Base-by-base conservation (phyloP, 2,113 vertebrate species). In the Geothlypis trichas region DNA sequence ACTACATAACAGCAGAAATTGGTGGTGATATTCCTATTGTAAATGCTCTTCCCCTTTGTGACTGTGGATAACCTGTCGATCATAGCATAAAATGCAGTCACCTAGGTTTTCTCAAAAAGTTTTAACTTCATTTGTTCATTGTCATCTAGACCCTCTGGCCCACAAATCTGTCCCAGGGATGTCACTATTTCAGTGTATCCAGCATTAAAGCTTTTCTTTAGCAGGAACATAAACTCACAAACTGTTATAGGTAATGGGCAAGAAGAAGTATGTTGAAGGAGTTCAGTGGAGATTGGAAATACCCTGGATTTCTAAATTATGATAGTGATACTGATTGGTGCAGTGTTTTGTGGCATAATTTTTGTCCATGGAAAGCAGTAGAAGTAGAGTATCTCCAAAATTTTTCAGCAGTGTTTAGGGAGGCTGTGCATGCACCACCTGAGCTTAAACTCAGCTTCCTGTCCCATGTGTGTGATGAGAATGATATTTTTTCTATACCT, bases 391-490 rank as follows among this genome's bases (percentile, higher is more conserved):
- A 21, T 6, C 31, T 58, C 18, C 31, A 6, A 2, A 3, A 5
- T 31, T 62, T 52, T 90, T 61, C 63, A 79, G 22, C 17, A 47
- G 13, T 33, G 16, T 76, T 82, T 20, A 37, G n/a, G 39, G 33
- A 69, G 24, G 21, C 51, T 57, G 10, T 28, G 12, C 31, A 10
- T 63, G 58, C 3, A 47, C 24, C 31, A 31, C 27, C 11, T 28
- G 23, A 65, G 16, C 47, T 90, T 75, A 73, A 80, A 62, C 13
- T 67, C 37, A 24, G 46, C 15, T 28, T 91, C 10, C 19, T 69
- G 37, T 59, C 5, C 47, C 19, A 9, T 2, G 0, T 55, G 10
- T 47, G 26, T 7, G 28, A 9, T 51, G 12, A 65, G 10, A 55
- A 39, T 55, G 2, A 4, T 57, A n/a, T 41, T 65, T 74, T 37